Conservation (phyloP, 2,888 invertebrate genomes). For the Drosophila ustulata region DNA sequence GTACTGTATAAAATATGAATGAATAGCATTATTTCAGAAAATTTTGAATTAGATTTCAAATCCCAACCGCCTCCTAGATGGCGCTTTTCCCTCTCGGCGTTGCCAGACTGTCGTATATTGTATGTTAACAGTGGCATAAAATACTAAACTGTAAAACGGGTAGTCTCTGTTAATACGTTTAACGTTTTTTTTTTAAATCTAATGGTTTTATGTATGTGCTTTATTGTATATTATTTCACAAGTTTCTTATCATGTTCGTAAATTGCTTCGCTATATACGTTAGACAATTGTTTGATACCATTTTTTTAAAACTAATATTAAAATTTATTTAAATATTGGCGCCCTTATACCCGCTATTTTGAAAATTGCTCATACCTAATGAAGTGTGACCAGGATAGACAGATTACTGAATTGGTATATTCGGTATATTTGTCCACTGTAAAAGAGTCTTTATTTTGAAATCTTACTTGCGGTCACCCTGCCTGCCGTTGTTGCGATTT, state of each 20-base stretch:
- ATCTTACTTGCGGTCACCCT: conserved; percentile 22
- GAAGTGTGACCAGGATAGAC: too few species aligned
- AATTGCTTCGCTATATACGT: too few species aligned
- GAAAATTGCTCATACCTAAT: too few species aligned
- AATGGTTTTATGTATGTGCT: too few species aligned
- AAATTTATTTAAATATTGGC: too few species aligned
- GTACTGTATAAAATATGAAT: background rate
- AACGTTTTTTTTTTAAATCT: too few species aligned
- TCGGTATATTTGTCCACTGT: background rate
- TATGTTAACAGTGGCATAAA: background rate
- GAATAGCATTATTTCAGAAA: background rate
- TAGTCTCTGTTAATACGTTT: too few species aligned
- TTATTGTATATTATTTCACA: too few species aligned
- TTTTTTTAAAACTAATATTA: too few species aligned
- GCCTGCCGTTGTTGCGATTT: conserved; percentile 29
- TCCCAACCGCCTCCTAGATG: conserved; percentile 19
- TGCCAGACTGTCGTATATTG: conserved; percentile 22
- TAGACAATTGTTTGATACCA: too few species aligned
- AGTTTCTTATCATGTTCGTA: too few species aligned
- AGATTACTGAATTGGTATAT: background rate
- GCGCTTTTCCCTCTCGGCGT: background rate
- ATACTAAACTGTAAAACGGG: conserved; percentile 2
- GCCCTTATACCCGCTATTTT: too few species aligned
- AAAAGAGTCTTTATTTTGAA: background rate
- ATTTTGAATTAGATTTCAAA: conserved; percentile 3